phyloP scores from a whole-genome alignment of 2,797 vertebrate species.

The Phataginus tricuspis region DNA sequence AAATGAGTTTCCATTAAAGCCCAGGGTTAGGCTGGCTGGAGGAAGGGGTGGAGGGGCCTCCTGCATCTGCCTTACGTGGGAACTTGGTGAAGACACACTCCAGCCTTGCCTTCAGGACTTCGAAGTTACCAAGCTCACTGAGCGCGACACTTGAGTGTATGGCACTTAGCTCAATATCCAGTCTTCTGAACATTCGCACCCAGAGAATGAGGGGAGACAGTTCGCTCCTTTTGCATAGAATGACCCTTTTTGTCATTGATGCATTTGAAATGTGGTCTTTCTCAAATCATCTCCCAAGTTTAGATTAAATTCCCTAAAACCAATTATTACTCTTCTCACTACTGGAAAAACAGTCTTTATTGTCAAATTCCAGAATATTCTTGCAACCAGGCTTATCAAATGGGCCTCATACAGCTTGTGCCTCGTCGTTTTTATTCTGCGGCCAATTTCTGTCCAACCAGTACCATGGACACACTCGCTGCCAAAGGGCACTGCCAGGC shows the following conservation, averaged over 20 bases:
- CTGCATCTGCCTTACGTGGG: not conserved
- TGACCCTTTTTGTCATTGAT: not conserved
- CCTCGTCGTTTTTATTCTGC: not conserved
- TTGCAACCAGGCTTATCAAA: not conserved
- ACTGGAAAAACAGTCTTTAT: not conserved
- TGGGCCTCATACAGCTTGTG: not conserved
- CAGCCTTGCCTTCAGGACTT: not conserved
- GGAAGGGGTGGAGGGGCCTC: no score
- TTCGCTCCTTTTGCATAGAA: not conserved
- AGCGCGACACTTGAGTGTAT: not conserved
- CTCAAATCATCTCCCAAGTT: not conserved
- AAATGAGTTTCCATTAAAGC: not conserved
- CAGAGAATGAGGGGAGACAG: not conserved
- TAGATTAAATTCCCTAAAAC: not conserved
- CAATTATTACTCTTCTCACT: not conserved
- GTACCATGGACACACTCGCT: not conserved
- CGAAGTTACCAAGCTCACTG: not conserved
- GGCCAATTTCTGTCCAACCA: not conserved
- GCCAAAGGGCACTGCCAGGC: not conserved
- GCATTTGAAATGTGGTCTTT: not conserved
- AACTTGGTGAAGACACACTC: not conserved
- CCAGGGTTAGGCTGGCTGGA: not conserved
- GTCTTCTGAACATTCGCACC: not conserved
- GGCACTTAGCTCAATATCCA: not conserved
- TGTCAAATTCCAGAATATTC: slow-evolving; percentile 14